A percentile compares a stretch with the other conserved stretches of the same genome.
phyloP scores from a whole-genome alignment of 2,888 invertebrate species.

The Ornithoptera priamus region DNA sequence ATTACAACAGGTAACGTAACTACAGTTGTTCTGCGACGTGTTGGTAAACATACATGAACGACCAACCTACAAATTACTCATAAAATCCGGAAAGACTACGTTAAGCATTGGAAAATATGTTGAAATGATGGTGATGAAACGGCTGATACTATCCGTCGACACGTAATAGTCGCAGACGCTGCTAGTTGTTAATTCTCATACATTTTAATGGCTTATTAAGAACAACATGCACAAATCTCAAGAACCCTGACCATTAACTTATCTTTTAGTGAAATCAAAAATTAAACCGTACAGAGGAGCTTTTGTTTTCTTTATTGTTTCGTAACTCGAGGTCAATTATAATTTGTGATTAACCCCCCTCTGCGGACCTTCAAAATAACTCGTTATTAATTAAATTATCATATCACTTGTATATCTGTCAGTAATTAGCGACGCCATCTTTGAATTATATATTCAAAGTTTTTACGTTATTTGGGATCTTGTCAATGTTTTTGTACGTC shows the following conservation, averaged over 20 bases:
- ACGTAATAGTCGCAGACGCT: not conserved
- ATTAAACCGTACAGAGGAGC: not conserved
- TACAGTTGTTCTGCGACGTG: no score
- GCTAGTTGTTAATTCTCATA: not conserved
- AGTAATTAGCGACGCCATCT: not conserved
- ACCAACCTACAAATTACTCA: no score
- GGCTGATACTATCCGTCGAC: not conserved
- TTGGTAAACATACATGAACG: no score
- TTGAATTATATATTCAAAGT: slow-evolving; percentile 5
- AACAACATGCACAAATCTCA: slow-evolving; percentile 9
- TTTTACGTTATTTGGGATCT: slow-evolving; percentile 1
- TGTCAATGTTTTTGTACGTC: not conserved
- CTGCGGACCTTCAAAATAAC: slow-evolving; percentile 16
- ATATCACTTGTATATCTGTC: slow-evolving; percentile 10
- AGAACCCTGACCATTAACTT: slow-evolving; percentile 11
- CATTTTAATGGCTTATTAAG: not conserved
- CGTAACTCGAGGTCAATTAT: slow-evolving; percentile 18
- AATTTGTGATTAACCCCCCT: slow-evolving; percentile 11
- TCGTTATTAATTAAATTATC: slow-evolving; percentile 19
- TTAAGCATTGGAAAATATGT: no score
- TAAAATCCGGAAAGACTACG: no score
- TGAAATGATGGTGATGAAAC: no score
- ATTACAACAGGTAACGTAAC: no score
- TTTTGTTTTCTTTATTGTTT: slow-evolving; percentile 20
- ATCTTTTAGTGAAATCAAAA: slow-evolving; percentile 23